These are phyloP conservation scores for Drusus annulatus DNA, from an alignment of 1,140 invertebrate species.

Conservation along the genomic window DNA sequence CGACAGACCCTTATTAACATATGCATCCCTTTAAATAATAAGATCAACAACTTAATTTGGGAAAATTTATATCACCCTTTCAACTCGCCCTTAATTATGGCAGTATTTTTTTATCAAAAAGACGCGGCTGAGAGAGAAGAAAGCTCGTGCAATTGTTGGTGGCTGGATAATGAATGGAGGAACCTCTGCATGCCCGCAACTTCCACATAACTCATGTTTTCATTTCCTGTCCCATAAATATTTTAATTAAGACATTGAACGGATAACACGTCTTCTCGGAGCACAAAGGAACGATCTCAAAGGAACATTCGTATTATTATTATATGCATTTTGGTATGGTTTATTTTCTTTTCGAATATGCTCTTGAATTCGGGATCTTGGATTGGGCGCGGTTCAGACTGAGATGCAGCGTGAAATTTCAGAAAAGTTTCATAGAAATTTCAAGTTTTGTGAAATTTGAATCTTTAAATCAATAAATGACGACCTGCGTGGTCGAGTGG, in stretches of 20 bases:
- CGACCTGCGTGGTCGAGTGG: no score
- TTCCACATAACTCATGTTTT: constrained; percentile 44
- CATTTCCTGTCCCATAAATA: constrained; percentile 53
- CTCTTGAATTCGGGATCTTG: background rate
- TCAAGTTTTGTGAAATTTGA: no score
- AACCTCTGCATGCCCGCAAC: background rate
- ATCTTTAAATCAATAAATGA: no score
- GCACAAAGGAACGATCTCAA: background rate
- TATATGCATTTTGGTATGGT: background rate
- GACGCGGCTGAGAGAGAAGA: background rate
- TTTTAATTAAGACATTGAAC: constrained; percentile 51
- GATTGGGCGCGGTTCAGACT: background rate
- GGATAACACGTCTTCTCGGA: constrained; percentile 32
- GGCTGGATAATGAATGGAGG: background rate
- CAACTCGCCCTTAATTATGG: constrained; percentile 18
- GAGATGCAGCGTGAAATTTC: background rate
- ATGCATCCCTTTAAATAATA: background rate
- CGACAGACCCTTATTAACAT: background rate
- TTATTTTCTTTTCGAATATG: background rate
- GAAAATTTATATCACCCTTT: constrained; percentile 31
- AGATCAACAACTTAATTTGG: constrained; percentile 6
- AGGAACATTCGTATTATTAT: constrained; percentile 14
- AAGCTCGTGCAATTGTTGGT: constrained; percentile 17
- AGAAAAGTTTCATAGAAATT: no score
- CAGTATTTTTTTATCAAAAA: constrained; percentile 15